Conservation (phyloP, 2,797 vertebrate genomes). For the Pampus argenteus region DNA sequence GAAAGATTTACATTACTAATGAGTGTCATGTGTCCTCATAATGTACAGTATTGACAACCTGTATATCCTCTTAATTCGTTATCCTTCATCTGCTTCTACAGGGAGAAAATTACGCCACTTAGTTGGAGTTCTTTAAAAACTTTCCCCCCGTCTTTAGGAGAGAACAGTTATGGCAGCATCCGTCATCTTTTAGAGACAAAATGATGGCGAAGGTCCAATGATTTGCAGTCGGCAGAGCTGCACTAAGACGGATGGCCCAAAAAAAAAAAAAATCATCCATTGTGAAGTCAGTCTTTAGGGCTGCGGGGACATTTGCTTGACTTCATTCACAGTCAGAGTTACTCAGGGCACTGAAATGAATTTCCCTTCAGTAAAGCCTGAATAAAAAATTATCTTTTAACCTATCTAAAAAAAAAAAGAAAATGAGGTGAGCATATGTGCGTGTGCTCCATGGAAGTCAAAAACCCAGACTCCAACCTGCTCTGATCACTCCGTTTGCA, state of each 20-base stretch:
- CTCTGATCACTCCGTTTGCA: too few species aligned
- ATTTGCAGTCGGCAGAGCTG: constrained; percentile 44
- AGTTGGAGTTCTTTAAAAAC: constrained; percentile 50
- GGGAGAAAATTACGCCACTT: constrained; percentile 29
- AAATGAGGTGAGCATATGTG: too few species aligned
- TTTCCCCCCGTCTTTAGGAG: constrained; percentile 34
- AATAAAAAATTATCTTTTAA: constrained; percentile 49
- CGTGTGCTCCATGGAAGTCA: too few species aligned
- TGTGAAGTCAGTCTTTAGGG: constrained; percentile 55
- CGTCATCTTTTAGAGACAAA: constrained; percentile 60
- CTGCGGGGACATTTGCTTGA: constrained; percentile 58
- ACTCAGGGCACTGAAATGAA: constrained; percentile 46
- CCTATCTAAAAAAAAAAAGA: constrained; percentile 11
- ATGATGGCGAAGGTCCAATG: constrained; percentile 50
- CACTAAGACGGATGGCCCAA: constrained; percentile 56
- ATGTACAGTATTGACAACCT: constrained; percentile 10
- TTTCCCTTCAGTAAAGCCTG: constrained; percentile 35
- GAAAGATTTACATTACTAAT: constrained; percentile 2
- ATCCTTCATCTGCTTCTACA: constrained; percentile 9
- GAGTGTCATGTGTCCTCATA: constrained; percentile 16
- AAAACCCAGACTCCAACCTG: too few species aligned
- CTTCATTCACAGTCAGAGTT: constrained; percentile 54
- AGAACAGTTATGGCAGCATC: constrained; percentile 49
- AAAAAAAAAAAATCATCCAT: constrained; percentile 52
- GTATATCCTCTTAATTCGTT: neutral